These are phyloP conservation scores for Muscicapa striata DNA, from an alignment of 2,797 vertebrate species.

Conservation along the genomic window DNA sequence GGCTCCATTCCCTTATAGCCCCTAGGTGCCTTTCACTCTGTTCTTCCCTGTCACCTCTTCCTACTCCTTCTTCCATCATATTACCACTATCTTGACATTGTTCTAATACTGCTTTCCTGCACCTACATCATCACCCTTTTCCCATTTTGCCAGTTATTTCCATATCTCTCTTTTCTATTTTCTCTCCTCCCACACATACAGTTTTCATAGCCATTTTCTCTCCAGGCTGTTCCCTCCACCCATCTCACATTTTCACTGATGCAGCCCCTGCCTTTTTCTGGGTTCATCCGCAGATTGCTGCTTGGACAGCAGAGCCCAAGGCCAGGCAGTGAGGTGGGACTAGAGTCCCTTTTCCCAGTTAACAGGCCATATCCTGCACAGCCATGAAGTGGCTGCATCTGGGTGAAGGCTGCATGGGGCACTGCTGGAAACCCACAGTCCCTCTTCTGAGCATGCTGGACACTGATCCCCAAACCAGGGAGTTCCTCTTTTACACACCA, in stretches of 20 bases:
- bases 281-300: accelerated
- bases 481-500: background rate
- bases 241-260: background rate
- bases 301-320: background rate
- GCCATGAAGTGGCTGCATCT: background rate
- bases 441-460: background rate
- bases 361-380: background rate
- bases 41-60: background rate
- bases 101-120: background rate
- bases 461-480: background rate
- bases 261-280: background rate
- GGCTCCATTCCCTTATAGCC: background rate
- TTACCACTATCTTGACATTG: background rate
- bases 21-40: background rate
- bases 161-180: background rate
- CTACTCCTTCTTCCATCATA: background rate
- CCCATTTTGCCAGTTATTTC: background rate
- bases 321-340: background rate
- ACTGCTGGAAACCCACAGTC: background rate
- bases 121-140: background rate
- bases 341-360: background rate
- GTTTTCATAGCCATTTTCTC: background rate
- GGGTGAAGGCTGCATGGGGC: background rate
- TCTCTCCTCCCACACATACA: background rate
- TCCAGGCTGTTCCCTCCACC: background rate